Conservation (phyloP, 2,797 vertebrate genomes). For the Urosaurus nigricauda region DNA sequence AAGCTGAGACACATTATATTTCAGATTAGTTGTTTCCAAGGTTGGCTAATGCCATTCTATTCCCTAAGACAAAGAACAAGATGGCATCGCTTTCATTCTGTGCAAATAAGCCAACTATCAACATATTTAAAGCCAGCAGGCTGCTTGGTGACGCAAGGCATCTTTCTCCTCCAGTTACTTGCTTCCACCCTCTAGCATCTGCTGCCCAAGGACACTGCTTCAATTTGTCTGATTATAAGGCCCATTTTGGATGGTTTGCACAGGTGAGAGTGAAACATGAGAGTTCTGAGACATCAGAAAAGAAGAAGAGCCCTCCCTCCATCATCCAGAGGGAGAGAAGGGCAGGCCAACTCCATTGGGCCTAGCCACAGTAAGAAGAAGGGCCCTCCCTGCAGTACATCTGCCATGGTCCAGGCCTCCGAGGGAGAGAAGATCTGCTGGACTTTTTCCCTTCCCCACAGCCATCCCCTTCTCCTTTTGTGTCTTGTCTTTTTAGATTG, state of each 20-base stretch:
- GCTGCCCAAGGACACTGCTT: background rate
- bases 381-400: too few species aligned
- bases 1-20: background rate
- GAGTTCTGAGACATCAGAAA: background rate
- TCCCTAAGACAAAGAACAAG: background rate
- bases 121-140: background rate
- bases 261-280: background rate
- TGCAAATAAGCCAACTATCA: background rate
- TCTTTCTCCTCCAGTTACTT: background rate
- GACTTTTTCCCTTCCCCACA: too few species aligned
- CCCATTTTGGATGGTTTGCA: background rate
- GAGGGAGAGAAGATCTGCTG: too few species aligned
- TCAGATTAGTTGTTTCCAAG: background rate
- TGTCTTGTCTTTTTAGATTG: too few species aligned
- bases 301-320: too few species aligned
- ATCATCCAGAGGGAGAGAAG: too few species aligned
- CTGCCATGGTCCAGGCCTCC: too few species aligned
- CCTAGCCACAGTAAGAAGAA: too few species aligned
- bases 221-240: background rate
- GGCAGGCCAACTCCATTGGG: too few species aligned
- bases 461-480: too few species aligned
- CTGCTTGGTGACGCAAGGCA: background rate
- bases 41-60: background rate
- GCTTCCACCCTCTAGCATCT: background rate
- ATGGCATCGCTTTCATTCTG: background rate